Evolutionary conservation across 2,888 invertebrate species (phyloP).

Genomic region (Orthonevra nobilis): DNA sequence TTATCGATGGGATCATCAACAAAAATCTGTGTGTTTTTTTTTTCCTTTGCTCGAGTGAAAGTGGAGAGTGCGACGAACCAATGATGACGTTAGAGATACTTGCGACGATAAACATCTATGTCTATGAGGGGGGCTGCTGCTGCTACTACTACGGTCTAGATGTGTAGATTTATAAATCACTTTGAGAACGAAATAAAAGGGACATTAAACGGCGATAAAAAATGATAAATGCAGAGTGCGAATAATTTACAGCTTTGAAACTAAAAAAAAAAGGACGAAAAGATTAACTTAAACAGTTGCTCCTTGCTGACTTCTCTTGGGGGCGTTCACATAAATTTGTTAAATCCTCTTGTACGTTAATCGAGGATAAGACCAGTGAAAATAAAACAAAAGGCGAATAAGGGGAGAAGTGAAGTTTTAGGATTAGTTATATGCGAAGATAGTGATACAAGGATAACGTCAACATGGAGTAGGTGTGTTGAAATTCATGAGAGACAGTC

Average conservation of each 20-base stretch:
- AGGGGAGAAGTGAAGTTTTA: slow-evolving; percentile 40
- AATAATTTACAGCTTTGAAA: slow-evolving; percentile 62
- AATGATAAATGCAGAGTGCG: slow-evolving; percentile 66
- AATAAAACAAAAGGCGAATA: slow-evolving; percentile 21
- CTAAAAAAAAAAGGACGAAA: slow-evolving; percentile 12
- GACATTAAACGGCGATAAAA: slow-evolving; percentile 70
- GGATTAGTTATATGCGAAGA: slow-evolving; percentile 51
- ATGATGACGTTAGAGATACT: slow-evolving; percentile 53
- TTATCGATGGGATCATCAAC: slow-evolving; percentile 60
- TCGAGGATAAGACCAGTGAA: slow-evolving; percentile 10
- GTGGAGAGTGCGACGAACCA: slow-evolving; percentile 18
- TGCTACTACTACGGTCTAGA: neutral
- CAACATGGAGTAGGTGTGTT: slow-evolving; percentile 13
- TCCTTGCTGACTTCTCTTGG: neutral
- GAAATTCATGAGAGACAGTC: slow-evolving; percentile 36
- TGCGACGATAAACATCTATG: slow-evolving; percentile 67
- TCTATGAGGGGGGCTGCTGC: no score
- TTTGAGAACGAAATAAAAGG: slow-evolving; percentile 64
- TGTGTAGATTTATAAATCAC: slow-evolving; percentile 61
- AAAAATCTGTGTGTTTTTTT: no score
- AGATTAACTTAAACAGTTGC: slow-evolving; percentile 18
- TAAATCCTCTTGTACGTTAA: slow-evolving; percentile 40
- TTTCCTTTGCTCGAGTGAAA: slow-evolving; percentile 24
- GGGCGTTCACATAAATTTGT: slow-evolving; percentile 33
- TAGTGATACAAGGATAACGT: slow-evolving; percentile 20